Evolutionary conservation across 1,140 invertebrate species (phyloP).

Genomic region (Calliopsis andreniformis): DNA sequence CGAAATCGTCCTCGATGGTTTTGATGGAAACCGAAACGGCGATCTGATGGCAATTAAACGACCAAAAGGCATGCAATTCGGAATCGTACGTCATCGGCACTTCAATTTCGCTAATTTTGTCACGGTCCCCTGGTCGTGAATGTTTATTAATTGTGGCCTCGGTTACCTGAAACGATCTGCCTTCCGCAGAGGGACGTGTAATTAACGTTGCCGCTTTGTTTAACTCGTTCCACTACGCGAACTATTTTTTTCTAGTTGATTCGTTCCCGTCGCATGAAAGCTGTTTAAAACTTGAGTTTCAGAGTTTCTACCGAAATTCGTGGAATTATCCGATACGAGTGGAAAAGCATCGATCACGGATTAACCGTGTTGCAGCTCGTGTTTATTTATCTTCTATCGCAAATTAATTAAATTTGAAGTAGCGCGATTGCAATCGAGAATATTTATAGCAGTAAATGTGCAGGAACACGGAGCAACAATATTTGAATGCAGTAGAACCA

Average conservation of each 20-base stretch:
- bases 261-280: background rate
- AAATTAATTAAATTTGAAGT: background rate
- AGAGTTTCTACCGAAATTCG: background rate
- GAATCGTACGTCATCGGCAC: constrained; percentile 11
- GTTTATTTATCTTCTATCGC: background rate
- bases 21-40: constrained; percentile 19
- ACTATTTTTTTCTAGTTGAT: constrained; percentile 4
- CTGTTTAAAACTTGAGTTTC: background rate
- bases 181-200: background rate
- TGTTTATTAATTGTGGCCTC: constrained; percentile 19
- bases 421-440: too few relatives aligned
- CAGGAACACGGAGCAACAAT: too few relatives aligned
- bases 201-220: background rate
- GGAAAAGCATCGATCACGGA: background rate
- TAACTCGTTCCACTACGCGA: background rate
- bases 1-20: constrained; percentile 12
- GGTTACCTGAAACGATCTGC: constrained; percentile 6
- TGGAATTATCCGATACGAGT: background rate
- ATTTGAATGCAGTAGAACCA: too few relatives aligned
- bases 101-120: constrained; percentile 23
- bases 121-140: background rate
- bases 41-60: constrained; percentile 17
- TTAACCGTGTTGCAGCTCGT: background rate
- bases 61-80: background rate
- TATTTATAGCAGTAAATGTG: too few relatives aligned